These are phyloP conservation scores for Periophthalmus magnuspinnatus DNA, from an alignment of 2,797 vertebrate species.

Conservation along the genomic window DNA sequence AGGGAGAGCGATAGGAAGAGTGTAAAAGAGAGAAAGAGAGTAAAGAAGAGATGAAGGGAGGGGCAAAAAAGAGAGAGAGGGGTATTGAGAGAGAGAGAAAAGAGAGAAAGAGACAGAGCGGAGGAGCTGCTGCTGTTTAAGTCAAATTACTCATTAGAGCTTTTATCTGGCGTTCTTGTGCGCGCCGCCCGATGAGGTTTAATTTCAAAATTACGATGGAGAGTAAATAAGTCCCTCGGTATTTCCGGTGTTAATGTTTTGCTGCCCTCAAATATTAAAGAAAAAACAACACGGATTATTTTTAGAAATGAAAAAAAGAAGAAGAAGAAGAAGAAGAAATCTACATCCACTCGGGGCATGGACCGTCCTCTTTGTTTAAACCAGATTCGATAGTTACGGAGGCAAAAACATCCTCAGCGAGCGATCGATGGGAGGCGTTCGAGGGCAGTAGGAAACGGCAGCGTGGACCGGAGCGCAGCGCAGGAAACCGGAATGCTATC, in stretches of 20 bases:
- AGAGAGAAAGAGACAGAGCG: no score
- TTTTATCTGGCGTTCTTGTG: constrained; percentile 72
- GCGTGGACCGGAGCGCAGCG: constrained; percentile 61
- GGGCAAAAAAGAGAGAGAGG: no score
- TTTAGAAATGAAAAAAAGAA: no score
- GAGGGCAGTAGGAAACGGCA: constrained; percentile 68
- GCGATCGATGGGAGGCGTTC: constrained; percentile 70
- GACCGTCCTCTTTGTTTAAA: constrained; percentile 75
- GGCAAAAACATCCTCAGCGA: constrained; percentile 72
- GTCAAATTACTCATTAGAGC: constrained; percentile 74
- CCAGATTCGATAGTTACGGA: constrained; percentile 73
- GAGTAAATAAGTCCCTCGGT: constrained; percentile 69
- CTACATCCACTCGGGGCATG: constrained; percentile 66
- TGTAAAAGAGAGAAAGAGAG: not conserved
- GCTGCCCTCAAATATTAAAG: constrained; percentile 62
- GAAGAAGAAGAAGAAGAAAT: constrained; percentile 41
- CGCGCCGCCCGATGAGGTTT: constrained; percentile 72
- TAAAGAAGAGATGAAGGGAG: no score
- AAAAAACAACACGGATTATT: constrained; percentile 67
- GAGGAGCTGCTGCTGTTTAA: constrained; percentile 50
- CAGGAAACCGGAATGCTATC: constrained; percentile 39
- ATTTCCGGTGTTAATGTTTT: constrained; percentile 71
- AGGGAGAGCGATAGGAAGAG: no score
- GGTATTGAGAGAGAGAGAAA: no score
- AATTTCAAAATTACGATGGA: constrained; percentile 73